Evolutionary conservation across 2,888 invertebrate genomes (phyloP).

Genomic region (Flabesymbios commensalis): DNA sequence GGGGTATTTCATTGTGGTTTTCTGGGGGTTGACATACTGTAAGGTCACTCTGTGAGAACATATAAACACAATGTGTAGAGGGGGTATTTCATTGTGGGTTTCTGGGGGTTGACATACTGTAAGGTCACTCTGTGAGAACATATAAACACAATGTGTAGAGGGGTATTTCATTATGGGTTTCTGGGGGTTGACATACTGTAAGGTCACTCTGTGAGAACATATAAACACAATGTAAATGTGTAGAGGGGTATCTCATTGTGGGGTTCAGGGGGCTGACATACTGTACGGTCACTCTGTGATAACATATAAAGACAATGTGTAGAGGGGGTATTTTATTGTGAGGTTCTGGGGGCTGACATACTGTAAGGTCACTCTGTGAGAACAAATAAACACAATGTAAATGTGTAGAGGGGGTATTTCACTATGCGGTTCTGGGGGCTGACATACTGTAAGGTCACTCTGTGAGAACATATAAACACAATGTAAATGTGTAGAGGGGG

Average conservation of each 20-base stretch:
- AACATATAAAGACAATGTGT: neutral
- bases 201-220: no score
- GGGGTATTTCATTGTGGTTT: conserved; percentile 13
- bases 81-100: neutral
- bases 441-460: conserved; percentile 34
- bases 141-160: neutral
- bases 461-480: conserved; percentile 8
- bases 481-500: no score
- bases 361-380: conserved; percentile 33
- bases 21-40: neutral
- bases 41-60: no score
- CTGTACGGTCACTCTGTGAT: conserved; percentile 32
- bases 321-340: neutral
- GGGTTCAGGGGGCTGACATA: conserved; percentile 20
- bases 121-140: neutral
- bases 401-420: no score
- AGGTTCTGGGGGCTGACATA: conserved; percentile 20
- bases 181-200: neutral
- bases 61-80: neutral
- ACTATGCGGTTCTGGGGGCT: conserved; percentile 8
- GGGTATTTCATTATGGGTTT: no score
- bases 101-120: no score
- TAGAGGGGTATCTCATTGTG: conserved; percentile 21
- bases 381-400: neutral
- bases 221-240: conserved; percentile 22